These are phyloP conservation scores for Aptenodytes forsteri DNA, from an alignment of 2,113 vertebrate species.

Conservation along the genomic window DNA sequence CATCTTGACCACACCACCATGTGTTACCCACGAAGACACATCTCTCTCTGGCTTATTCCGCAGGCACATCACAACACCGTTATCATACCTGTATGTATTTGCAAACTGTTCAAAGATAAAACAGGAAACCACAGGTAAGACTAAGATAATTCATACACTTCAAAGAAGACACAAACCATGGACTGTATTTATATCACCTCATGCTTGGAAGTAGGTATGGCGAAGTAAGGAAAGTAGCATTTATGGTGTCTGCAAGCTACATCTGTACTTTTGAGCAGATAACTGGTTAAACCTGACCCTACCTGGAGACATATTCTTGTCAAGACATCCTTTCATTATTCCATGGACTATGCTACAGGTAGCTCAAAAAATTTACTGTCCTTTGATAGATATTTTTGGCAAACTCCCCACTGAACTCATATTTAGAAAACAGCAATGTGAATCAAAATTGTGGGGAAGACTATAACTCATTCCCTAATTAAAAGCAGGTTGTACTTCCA, in stretches of 20 bases:
- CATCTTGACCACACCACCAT: not conserved
- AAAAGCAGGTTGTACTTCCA: not conserved
- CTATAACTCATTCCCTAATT: not conserved
- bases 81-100: not conserved
- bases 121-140: not conserved
- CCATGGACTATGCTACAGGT: too few species aligned
- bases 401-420: not conserved
- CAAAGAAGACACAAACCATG: not conserved
- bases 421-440: not conserved
- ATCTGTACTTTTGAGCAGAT: not conserved
- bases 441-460: not conserved
- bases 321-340: not conserved
- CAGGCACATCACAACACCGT: not conserved
- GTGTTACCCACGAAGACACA: not conserved
- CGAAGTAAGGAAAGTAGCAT: not conserved
- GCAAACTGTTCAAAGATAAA: not conserved
- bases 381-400: not conserved
- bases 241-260: not conserved
- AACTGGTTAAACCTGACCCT: not conserved
- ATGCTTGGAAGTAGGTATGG: not conserved
- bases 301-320: not conserved
- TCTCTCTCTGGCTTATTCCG: not conserved
- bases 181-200: not conserved
- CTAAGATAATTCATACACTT: not conserved
- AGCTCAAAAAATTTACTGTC: not conserved